Base-by-base conservation (phyloP, 2,888 invertebrate genomes). In the Sympetrum striolatum region DNA sequence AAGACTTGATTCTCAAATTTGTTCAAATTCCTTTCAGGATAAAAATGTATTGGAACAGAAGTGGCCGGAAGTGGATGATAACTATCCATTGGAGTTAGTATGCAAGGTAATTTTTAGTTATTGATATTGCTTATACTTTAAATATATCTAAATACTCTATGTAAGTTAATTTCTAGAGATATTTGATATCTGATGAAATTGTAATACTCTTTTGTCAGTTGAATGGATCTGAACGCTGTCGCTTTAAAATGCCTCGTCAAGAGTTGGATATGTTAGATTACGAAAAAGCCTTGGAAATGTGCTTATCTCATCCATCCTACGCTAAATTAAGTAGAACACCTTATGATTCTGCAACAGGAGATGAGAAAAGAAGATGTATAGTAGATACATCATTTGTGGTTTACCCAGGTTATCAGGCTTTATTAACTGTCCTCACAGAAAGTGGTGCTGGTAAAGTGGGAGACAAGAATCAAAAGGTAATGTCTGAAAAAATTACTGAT, bases 61-160 rank as follows among this genome's bases (percentile, higher is more conserved):
- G 81, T 97, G 98, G 98, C 97, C 98, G 0, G 94, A 95, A 93
- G 95, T 97, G 90, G 97, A 98, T 94, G 93, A 94, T 91, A 93
- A 96, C 92, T 97, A 96, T 93, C 94, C 96, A 92, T 93, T 97
- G 91, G 96, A 96, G 92, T 94, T 97, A 86, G 94, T 91, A 10
- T 91, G 91, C 90, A 91, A 91, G 91, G 92, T 92, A 91, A 80
- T 25, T 5, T 22, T 90, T 86, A 14, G 48, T 31, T 53, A n/a
- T 82, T 48, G 5, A 44, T 44, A 8, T 44, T 3, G 44, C 10
- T 10, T 44, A 8, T 8, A 44, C 10, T 3, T 6, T 8, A 10
- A 44, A 44, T 44, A 44, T 44, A 10, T 39, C 39, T 39, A 6
- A 39, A 39, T 39, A 6, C n/a, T n/a, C n/a, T n/a, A n/a, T n/a